These are phyloP conservation scores for Sandelia bainsii DNA, from an alignment of 2,797 vertebrate genomes.

Conservation along the genomic window DNA sequence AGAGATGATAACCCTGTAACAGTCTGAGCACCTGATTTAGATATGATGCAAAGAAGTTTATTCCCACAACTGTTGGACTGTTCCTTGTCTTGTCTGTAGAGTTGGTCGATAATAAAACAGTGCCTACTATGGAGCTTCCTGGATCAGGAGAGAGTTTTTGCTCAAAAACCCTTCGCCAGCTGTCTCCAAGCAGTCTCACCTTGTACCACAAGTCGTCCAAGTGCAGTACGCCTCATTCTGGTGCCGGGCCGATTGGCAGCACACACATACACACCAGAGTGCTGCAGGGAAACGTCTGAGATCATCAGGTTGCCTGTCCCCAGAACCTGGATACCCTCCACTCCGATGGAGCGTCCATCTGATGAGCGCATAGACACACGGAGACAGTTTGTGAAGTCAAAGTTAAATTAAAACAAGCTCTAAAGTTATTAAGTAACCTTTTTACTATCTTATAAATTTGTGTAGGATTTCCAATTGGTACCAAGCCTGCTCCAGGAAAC, in stretches of 20 bases:
- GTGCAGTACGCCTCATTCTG: slow-evolving; percentile 79
- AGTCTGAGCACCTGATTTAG: no score
- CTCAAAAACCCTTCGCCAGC: background rate
- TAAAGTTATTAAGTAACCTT: no score
- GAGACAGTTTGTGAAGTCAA: background rate
- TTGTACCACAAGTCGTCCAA: slow-evolving; percentile 85
- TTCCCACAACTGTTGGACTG: no score
- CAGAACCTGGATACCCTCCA: slow-evolving; percentile 87
- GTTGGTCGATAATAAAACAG: background rate
- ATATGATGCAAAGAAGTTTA: background rate
- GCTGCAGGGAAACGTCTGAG: slow-evolving; percentile 85
- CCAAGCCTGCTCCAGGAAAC: slow-evolving; percentile 88
- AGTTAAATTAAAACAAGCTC: no score
- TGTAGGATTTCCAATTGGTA: slow-evolving; percentile 37
- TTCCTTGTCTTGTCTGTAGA: no score
- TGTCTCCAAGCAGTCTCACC: slow-evolving; percentile 71
- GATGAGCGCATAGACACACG: slow-evolving; percentile 12
- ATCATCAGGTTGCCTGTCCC: slow-evolving; percentile 88
- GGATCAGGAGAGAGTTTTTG: background rate
- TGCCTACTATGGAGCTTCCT: background rate
- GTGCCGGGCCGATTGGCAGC: slow-evolving; percentile 84
- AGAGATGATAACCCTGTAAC: no score
- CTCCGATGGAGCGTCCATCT: slow-evolving; percentile 85
- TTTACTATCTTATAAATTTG: background rate
- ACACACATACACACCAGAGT: slow-evolving; percentile 86